phyloP scores from a whole-genome alignment of 2,888 invertebrate species.

The Sarcophaga rosellei region DNA sequence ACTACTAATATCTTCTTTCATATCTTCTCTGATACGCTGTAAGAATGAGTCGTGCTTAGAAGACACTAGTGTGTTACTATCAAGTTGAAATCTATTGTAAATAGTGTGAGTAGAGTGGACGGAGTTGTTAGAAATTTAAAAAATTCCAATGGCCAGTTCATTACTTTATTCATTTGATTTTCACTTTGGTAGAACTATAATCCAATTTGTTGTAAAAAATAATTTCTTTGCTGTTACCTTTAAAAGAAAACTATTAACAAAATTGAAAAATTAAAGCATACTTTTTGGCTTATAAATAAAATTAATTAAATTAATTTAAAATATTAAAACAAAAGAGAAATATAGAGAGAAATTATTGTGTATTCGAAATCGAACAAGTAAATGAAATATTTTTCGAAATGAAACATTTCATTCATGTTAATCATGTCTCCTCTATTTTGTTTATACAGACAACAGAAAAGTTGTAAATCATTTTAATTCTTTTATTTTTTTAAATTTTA shows the following conservation, averaged over 20 bases:
- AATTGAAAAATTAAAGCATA: conserved; percentile 24
- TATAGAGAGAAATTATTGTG: not conserved
- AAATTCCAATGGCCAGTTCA: too few relatives aligned
- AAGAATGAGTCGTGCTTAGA: too few relatives aligned
- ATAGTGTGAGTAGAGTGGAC: too few relatives aligned
- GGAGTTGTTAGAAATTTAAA: too few relatives aligned
- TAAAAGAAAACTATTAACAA: conserved; percentile 10
- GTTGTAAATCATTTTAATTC: conserved; percentile 16
- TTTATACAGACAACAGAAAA: not conserved
- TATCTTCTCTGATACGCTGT: too few relatives aligned
- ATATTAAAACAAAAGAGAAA: not conserved
- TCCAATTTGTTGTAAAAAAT: too few relatives aligned
- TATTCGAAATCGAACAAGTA: not conserved
- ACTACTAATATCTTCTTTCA: too few relatives aligned
- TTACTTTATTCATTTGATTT: too few relatives aligned
- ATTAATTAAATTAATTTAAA: conserved; percentile 26
- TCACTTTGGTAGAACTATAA: too few relatives aligned
- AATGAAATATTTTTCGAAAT: not conserved
- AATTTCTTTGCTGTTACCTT: not conserved
- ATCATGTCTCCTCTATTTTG: not conserved
- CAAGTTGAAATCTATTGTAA: too few relatives aligned
- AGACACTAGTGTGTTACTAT: too few relatives aligned
- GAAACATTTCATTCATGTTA: not conserved
- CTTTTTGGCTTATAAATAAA: conserved; percentile 51
- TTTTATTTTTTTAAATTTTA: conserved; percentile 1